These are phyloP conservation scores for Montipora foliosa DNA, from an alignment of 64 coral and sea anemone genomes.

Conservation along the genomic window DNA sequence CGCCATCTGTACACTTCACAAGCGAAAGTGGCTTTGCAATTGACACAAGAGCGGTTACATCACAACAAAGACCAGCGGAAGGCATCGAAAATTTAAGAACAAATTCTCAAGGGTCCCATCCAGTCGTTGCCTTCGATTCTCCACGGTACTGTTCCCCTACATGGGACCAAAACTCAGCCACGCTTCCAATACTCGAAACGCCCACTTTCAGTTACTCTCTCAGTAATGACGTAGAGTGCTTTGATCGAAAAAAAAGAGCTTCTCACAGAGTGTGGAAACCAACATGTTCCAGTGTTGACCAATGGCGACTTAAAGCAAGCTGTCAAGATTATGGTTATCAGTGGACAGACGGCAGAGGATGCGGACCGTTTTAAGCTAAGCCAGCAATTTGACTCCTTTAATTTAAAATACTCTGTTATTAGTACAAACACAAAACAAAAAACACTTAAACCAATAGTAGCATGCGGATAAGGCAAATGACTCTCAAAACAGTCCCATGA, in stretches of 20 bases:
- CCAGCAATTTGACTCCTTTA: too few species aligned
- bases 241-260: background rate
- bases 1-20: constrained; percentile 32
- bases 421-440: too few species aligned
- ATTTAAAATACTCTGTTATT: too few species aligned
- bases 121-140: background rate
- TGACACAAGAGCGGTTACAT: background rate
- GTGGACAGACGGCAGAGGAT: background rate
- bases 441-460: too few species aligned
- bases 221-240: background rate
- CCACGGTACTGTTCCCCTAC: background rate
- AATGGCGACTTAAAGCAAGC: constrained; percentile 44
- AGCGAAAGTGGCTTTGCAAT: background rate
- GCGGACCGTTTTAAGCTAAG: background rate
- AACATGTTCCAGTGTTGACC: constrained; percentile 60
- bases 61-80: background rate
- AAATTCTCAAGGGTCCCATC: background rate
- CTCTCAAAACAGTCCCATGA: too few species aligned
- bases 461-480: too few species aligned
- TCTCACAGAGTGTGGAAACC: background rate
- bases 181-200: background rate
- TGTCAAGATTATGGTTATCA: background rate
- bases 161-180: background rate
- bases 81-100: background rate
- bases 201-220: background rate